Percentiles rank a stretch among this genome's conserved stretches.
phyloP scores from a whole-genome alignment of 1,140 invertebrate genomes.

The Theocolax elegans region DNA sequence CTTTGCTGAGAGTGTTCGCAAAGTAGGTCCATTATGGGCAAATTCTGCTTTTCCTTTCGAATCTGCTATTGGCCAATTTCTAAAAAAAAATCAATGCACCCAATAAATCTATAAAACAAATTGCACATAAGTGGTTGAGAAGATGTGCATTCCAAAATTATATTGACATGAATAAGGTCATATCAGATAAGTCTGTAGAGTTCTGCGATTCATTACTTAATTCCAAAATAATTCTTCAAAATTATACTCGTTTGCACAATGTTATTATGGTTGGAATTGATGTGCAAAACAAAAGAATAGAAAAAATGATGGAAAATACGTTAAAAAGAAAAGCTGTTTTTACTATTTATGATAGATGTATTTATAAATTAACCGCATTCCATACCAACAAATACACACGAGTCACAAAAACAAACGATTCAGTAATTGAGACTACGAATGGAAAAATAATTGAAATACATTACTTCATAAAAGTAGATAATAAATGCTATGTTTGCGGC shows the following conservation, averaged over 20 bases:
- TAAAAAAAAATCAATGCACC: slow-evolving; percentile 23
- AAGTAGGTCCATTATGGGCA: slow-evolving; percentile 28
- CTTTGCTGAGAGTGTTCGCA: slow-evolving; percentile 19
- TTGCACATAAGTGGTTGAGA: slow-evolving; percentile 22
- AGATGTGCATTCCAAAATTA: background rate
- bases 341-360: background rate
- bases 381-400: background rate
- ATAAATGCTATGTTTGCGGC: too few species aligned
- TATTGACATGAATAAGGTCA: background rate
- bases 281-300: background rate
- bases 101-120: slow-evolving; percentile 34
- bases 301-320: background rate
- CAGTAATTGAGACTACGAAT: too few species aligned
- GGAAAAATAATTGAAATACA: too few species aligned
- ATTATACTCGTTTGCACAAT: background rate
- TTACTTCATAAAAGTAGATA: too few species aligned
- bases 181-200: background rate
- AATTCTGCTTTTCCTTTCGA: slow-evolving; percentile 28
- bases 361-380: background rate
- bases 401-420: background rate
- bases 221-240: background rate
- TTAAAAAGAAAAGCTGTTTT: background rate
- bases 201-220: slow-evolving; percentile 5
- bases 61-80: slow-evolving; percentile 9
- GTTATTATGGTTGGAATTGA: background rate